Conservation (phyloP, 2,113 vertebrate genomes). For the Actenoides hombroni region DNA sequence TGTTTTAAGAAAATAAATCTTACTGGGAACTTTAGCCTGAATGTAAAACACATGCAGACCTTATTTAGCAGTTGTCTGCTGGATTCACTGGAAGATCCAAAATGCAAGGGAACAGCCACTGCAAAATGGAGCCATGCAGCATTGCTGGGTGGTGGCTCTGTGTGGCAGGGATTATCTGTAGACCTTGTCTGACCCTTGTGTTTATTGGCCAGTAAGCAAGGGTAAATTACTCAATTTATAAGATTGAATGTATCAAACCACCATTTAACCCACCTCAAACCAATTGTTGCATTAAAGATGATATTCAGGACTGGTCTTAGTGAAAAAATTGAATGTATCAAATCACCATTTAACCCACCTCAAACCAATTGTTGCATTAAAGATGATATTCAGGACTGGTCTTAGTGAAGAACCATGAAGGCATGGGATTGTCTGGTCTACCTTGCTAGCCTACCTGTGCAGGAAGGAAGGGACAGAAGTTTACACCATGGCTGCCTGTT, state of each 20-base stretch:
- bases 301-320: neutral
- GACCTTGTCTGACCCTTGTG: neutral
- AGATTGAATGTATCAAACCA: neutral
- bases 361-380: neutral
- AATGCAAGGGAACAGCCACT: neutral
- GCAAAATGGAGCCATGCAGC: neutral
- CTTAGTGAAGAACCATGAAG: neutral
- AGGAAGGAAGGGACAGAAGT: neutral
- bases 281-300: neutral
- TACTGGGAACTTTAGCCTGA: neutral
- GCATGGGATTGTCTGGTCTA: too few species aligned
- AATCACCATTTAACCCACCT: neutral
- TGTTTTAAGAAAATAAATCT: neutral
- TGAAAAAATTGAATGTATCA: neutral
- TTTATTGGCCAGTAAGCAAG: neutral
- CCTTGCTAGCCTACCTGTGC: neutral
- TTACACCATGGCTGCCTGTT: fast-evolving
- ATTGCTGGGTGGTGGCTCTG: neutral
- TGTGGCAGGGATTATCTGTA: neutral
- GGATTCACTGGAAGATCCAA: neutral
- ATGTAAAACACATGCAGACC: neutral
- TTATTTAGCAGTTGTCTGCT: neutral
- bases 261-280: neutral
- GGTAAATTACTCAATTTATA: neutral
- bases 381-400: neutral